A percentile compares a stretch with the other conserved stretches of the same genome.
Conservation (phyloP, 1,140 invertebrate genomes). For the Cherax quadricarinatus region DNA sequence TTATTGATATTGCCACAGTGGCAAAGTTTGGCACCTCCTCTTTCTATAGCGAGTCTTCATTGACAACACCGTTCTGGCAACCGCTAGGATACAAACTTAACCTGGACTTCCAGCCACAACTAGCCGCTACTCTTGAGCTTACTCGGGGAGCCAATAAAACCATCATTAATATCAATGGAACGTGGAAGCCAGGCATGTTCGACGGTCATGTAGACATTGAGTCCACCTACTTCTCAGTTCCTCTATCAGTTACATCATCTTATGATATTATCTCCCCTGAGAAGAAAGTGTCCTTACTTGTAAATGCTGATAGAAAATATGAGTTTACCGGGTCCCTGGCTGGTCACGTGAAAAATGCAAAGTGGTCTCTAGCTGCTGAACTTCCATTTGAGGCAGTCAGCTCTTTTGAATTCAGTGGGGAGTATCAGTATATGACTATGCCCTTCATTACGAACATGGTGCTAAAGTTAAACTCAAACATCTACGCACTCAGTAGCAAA, state of each 20-base stretch:
- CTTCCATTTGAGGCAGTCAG: slow-evolving; percentile 17
- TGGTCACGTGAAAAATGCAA: slow-evolving; percentile 15
- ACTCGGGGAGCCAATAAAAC: slow-evolving; percentile 33
- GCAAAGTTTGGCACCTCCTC: not conserved
- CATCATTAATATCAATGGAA: slow-evolving; percentile 24
- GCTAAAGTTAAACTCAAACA: slow-evolving; percentile 6
- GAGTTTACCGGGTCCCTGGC: slow-evolving; percentile 26
- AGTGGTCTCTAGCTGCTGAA: not conserved
- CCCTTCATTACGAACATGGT: slow-evolving; percentile 23
- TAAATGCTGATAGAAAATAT: slow-evolving; percentile 24
- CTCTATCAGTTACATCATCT: slow-evolving; percentile 19
- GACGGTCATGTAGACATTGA: not conserved
- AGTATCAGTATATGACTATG: slow-evolving; percentile 21
- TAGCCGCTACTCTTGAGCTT: slow-evolving; percentile 16
- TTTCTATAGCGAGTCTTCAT: slow-evolving; percentile 11
- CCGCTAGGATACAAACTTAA: slow-evolving; percentile 44
- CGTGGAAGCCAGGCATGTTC: not conserved
- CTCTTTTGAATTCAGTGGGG: slow-evolving; percentile 12
- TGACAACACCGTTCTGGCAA: slow-evolving; percentile 61
- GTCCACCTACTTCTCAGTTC: slow-evolving; percentile 21
- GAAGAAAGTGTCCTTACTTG: slow-evolving; percentile 2
- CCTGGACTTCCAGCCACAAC: slow-evolving; percentile 12
- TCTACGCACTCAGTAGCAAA: not conserved
- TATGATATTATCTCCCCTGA: slow-evolving; percentile 27
- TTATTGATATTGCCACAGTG: not conserved